These are phyloP conservation scores for Myiozetetes cayanensis DNA, from an alignment of 2,113 vertebrate species.

Conservation along the genomic window DNA sequence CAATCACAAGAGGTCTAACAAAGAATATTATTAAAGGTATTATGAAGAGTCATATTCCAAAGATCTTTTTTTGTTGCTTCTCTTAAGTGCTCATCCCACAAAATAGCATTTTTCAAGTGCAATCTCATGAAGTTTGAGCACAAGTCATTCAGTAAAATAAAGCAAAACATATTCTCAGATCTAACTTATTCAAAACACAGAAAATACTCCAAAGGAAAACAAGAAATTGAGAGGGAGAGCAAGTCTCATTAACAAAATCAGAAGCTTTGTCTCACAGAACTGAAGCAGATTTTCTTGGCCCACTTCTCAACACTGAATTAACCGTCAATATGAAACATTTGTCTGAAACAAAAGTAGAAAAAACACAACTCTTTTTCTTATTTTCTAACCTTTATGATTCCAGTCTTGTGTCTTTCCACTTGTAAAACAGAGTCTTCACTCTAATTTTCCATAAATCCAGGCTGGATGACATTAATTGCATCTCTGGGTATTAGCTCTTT, in stretches of 20 bases:
- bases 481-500: not conserved
- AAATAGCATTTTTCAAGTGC: not conserved
- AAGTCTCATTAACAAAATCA: not conserved
- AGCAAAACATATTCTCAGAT: not conserved
- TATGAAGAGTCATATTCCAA: not conserved
- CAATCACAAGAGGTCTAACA: not conserved
- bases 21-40: not conserved
- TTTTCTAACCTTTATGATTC: not conserved
- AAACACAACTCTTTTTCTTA: not conserved
- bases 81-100: not conserved
- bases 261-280: not conserved
- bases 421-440: not conserved
- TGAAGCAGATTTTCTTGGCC: not conserved
- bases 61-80: not conserved
- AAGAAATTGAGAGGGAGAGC: not conserved
- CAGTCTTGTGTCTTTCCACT: not conserved
- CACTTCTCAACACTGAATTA: not conserved
- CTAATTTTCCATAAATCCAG: not conserved
- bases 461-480: not conserved
- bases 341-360: not conserved
- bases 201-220: conserved; percentile 35
- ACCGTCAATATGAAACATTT: not conserved
- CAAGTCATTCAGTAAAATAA: not conserved
- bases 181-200: conserved; percentile 22
- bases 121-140: not conserved